These are phyloP conservation scores for Coturnix japonica DNA, from an alignment of 2,113 vertebrate genomes.

Conservation along the genomic window DNA sequence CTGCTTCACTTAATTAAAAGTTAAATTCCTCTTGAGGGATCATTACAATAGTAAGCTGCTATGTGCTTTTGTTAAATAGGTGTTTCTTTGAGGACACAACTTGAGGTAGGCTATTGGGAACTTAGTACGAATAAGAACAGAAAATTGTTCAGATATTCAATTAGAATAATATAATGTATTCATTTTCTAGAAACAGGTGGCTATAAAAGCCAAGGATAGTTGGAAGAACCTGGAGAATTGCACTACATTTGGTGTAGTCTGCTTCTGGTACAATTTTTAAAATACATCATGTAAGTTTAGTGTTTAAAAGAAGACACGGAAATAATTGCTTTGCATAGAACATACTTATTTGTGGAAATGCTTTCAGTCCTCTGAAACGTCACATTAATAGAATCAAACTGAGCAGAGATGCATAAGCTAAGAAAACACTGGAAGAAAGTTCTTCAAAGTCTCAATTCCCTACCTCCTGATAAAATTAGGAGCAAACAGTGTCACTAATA, in stretches of 20 bases:
- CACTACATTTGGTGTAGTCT: not conserved
- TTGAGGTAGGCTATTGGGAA: slow-evolving; percentile 35
- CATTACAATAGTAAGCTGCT: slow-evolving; percentile 49
- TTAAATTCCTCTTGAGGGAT: slow-evolving; percentile 77
- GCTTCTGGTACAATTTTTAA: not conserved
- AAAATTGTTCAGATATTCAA: slow-evolving; percentile 54
- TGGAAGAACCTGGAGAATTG: slow-evolving; percentile 11
- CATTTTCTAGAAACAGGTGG: not conserved
- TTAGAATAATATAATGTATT: not conserved
- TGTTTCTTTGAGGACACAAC: slow-evolving; percentile 61
- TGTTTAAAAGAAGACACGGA: not conserved
- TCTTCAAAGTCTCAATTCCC: not conserved
- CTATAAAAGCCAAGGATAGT: not conserved
- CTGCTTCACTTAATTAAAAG: slow-evolving; percentile 79
- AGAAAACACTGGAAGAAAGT: not conserved
- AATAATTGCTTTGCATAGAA: not conserved
- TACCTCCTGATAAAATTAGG: not conserved
- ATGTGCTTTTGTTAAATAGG: slow-evolving; percentile 49
- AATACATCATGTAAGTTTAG: not conserved
- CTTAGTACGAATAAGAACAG: slow-evolving; percentile 19
- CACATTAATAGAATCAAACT: not conserved
- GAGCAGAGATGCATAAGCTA: not conserved
- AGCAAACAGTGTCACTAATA: not conserved
- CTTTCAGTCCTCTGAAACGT: not conserved
- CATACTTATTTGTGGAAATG: not conserved